Evolutionary conservation across 2,113 vertebrate genomes (phyloP).

Genomic region (Notarius lentiginosus): DNA sequence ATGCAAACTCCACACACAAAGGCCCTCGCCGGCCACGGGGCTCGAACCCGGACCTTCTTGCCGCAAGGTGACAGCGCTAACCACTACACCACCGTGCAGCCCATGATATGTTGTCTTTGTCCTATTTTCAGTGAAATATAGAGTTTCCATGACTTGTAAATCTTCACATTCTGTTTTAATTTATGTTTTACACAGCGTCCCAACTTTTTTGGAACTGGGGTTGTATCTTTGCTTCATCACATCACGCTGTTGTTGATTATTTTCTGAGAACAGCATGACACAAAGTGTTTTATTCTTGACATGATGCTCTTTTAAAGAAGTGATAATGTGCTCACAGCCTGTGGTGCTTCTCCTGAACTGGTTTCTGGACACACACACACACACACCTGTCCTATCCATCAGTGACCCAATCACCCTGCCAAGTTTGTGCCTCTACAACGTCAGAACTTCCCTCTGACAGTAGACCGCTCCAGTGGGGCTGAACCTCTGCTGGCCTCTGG

Average conservation of each 20-base stretch:
- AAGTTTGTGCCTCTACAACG: constrained; percentile 49
- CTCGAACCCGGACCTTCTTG: too few species aligned
- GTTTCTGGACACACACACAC: constrained; percentile 24
- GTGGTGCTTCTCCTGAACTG: neutral
- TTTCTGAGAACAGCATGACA: neutral
- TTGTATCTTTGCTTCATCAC: neutral
- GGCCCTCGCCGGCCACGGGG: too few species aligned
- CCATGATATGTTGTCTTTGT: too few species aligned
- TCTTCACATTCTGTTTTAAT: too few species aligned
- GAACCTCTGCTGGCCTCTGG: constrained; percentile 54
- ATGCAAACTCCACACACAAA: too few species aligned
- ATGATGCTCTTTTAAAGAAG: neutral
- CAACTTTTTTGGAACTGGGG: too few species aligned
- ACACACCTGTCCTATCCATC: constrained; percentile 23
- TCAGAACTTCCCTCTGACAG: neutral
- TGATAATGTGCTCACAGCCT: neutral
- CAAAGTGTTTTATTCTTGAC: neutral
- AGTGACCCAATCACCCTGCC: constrained; percentile 41
- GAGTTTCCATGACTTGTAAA: too few species aligned
- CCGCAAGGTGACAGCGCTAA: too few species aligned
- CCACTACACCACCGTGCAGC: too few species aligned
- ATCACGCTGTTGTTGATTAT: neutral
- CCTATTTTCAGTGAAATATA: too few species aligned
- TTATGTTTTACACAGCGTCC: too few species aligned
- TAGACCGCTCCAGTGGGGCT: constrained; percentile 3